A percentile compares a stretch with the other conserved stretches of the same genome.
Evolutionary conservation across 2,888 invertebrate species (phyloP).

Genomic region (Brachyopa scutellaris): DNA sequence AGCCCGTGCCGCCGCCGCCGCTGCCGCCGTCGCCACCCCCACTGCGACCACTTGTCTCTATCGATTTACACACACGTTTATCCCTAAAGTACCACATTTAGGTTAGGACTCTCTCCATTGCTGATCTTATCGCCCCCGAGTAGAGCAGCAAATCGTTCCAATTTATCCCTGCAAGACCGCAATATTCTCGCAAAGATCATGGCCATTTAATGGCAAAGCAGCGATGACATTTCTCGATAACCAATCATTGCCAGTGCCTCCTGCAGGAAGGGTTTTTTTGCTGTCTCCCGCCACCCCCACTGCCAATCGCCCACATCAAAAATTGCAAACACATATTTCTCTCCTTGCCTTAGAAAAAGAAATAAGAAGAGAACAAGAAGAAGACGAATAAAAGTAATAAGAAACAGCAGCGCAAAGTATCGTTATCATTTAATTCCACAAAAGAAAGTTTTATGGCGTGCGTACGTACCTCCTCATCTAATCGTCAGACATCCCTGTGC

Average conservation of each 20-base stretch:
- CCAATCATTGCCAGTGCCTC: slow-evolving; percentile 27
- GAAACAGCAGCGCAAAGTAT: slow-evolving; percentile 60
- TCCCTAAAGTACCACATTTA: slow-evolving; percentile 58
- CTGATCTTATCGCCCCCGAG: slow-evolving; percentile 52
- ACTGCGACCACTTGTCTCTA: background rate
- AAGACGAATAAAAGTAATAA: slow-evolving; percentile 40
- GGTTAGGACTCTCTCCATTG: slow-evolving; percentile 36
- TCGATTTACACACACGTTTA: slow-evolving; percentile 57
- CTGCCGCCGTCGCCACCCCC: background rate
- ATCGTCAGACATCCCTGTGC: background rate
- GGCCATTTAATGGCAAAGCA: slow-evolving; percentile 59
- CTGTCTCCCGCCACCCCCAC: background rate
- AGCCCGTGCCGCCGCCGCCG: slow-evolving; percentile 1
- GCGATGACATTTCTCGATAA: slow-evolving; percentile 63
- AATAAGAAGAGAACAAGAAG: too few species aligned
- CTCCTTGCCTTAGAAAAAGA: too few species aligned
- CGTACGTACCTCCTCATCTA: background rate
- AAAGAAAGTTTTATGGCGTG: slow-evolving; percentile 67
- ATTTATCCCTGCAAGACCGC: slow-evolving; percentile 47
- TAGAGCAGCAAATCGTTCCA: slow-evolving; percentile 52
- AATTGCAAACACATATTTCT: slow-evolving; percentile 68
- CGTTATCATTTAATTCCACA: slow-evolving; percentile 70
- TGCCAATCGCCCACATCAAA: slow-evolving; percentile 51
- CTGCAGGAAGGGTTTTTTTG: background rate
- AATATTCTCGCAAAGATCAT: slow-evolving; percentile 65